Base-by-base conservation (phyloP, 1,140 invertebrate species). In the Zaprionus gabonicus region DNA sequence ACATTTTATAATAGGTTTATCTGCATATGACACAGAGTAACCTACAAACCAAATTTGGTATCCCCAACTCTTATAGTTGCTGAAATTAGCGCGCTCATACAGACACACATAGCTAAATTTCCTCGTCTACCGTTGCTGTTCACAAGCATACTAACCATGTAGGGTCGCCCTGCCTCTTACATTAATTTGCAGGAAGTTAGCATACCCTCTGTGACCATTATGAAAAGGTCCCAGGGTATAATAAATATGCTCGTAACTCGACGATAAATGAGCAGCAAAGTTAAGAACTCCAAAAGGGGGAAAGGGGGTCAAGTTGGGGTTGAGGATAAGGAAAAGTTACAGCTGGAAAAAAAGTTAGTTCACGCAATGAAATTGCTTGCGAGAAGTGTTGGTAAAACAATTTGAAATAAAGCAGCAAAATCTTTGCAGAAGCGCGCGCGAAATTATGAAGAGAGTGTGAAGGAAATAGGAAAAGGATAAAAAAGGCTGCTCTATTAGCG, bases 261-360 rank as follows among this genome's bases (percentile, higher is more conserved):
- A 38, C 28, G 41, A 66, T 58, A 71, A 66, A 27, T 46, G 41
- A 51, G 60, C 28, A 55, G 53, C 55, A 71, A 56, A 71, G 51
- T 65, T 65, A 44, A 34, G 17, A 56, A 64, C 49, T 34, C 1
- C n/a, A 15, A 34, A 25, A 17, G 15, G 25, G 44, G 28, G 31
- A 3, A 2, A 10, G 44, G 31, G 27, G 67, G n/a, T 46, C 7
- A 46, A 17, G n/a, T 46, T 46, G 58, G 20, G 38, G 58, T 60
- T 5, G 13, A 28, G 25, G 13, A 25, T 27, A 25, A 27, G 31
- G 63, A 56, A 34, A 51, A 66, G 41, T 51, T 53, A 46, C 41
- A 46, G 41, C 41, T 46, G 41, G 13, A 28, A 31, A 27, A 57
- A 58, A 66, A 31, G 28, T 67, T 5, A 46, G 27, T 20, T 49